These are phyloP conservation scores for Sthenelais limicola DNA, from an alignment of 2,888 invertebrate species.

Conservation along the genomic window DNA sequence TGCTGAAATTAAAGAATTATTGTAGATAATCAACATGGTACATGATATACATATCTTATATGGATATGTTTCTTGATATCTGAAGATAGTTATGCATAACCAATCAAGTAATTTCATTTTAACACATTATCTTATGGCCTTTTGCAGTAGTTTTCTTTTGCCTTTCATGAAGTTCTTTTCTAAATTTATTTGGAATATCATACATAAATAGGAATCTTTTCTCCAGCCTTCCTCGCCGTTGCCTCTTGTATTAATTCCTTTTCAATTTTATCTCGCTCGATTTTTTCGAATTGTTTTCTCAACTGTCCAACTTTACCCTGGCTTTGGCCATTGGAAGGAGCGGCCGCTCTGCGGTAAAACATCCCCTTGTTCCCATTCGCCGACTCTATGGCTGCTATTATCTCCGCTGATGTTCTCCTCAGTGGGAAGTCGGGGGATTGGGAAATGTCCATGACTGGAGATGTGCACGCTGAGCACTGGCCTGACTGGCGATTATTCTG, in stretches of 20 bases:
- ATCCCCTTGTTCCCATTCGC: constrained; percentile 24
- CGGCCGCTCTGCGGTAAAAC: not conserved
- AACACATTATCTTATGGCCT: too few species aligned
- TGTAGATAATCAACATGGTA: too few species aligned
- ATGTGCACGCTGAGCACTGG: not conserved
- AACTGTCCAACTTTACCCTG: constrained; percentile 3
- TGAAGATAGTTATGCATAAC: too few species aligned
- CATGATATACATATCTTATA: too few species aligned
- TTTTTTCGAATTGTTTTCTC: constrained; percentile 22
- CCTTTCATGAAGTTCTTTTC: not conserved
- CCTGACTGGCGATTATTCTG: not conserved
- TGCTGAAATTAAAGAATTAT: too few species aligned
- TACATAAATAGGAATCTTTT: constrained; percentile 23
- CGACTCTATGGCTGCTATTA: constrained; percentile 12
- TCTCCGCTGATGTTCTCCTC: not conserved
- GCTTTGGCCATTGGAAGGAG: not conserved
- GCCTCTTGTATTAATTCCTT: constrained; percentile 2
- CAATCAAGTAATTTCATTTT: too few species aligned
- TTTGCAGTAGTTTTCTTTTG: too few species aligned
- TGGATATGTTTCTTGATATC: too few species aligned
- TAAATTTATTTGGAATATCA: not conserved
- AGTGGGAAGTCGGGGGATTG: constrained; percentile 1
- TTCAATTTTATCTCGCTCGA: constrained; percentile 22
- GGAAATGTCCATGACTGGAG: not conserved
- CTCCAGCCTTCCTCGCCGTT: not conserved